A percentile compares a stretch with the other conserved stretches of the same genome.
Evolutionary conservation across 2,113 vertebrate genomes (phyloP).

Genomic region (Xenopus borealis): DNA sequence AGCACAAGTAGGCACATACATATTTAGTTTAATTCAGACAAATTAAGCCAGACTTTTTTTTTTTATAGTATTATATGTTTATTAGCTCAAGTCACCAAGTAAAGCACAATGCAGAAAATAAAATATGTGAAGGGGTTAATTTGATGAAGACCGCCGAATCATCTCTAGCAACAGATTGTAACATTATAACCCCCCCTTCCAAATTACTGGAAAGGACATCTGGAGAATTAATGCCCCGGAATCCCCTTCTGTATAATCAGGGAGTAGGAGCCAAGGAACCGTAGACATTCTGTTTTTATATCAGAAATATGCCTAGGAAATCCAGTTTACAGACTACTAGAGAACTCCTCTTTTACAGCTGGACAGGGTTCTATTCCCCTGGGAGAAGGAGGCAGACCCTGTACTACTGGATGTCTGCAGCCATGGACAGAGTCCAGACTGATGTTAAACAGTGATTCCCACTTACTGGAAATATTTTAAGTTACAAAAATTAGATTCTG

Average conservation of each 20-base stretch:
- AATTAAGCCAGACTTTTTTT: too few relatives aligned
- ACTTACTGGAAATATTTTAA: too few relatives aligned
- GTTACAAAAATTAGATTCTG: too few relatives aligned
- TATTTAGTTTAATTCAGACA: too few relatives aligned
- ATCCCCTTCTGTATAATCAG: conserved; percentile 39
- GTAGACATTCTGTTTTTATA: neutral
- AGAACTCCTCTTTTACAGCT: neutral
- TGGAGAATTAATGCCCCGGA: conserved; percentile 38
- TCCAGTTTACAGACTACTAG: neutral
- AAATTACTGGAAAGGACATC: conserved; percentile 23
- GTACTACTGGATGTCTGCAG: too few relatives aligned
- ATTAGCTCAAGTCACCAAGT: too few relatives aligned
- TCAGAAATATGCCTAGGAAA: neutral
- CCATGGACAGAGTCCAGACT: too few relatives aligned
- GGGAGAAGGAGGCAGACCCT: neutral
- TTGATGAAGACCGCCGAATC: conserved; percentile 22
- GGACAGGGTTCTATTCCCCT: neutral
- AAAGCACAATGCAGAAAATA: too few relatives aligned
- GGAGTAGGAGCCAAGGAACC: conserved; percentile 2
- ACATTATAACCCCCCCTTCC: neutral
- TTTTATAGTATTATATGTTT: too few relatives aligned
- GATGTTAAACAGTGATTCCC: too few relatives aligned
- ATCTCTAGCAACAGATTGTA: neutral
- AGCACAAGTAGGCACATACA: too few relatives aligned
- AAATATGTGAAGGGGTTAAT: conserved; percentile 1